phyloP scores from a whole-genome alignment of 2,797 vertebrate species.

The Rhinatrema bivittatum region DNA sequence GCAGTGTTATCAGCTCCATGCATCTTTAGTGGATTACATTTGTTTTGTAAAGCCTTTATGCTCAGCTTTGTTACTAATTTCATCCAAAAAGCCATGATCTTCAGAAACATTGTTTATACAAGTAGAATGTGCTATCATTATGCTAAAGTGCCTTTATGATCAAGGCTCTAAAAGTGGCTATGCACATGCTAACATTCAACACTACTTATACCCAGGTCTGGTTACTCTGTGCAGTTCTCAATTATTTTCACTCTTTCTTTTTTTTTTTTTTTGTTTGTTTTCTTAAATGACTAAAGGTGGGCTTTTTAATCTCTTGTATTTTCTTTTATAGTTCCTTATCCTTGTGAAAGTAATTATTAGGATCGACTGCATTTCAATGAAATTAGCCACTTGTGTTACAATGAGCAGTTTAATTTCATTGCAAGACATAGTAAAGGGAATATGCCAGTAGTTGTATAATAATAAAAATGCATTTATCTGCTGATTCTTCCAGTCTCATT shows the following conservation, averaged over 20 bases:
- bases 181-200: not conserved
- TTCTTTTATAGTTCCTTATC: not conserved
- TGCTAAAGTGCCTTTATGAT: not conserved
- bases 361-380: not conserved
- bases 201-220: conserved; percentile 11
- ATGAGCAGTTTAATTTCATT: not conserved
- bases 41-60: too few relatives aligned
- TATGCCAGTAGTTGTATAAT: too few relatives aligned
- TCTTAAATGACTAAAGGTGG: too few relatives aligned
- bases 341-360: not conserved
- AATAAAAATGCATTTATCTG: too few relatives aligned
- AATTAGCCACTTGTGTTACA: not conserved
- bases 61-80: not conserved
- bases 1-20: too few relatives aligned
- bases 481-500: not conserved
- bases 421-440: not conserved
- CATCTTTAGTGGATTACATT: too few relatives aligned
- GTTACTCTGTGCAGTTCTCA: not conserved
- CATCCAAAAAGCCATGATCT: not conserved
- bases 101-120: conserved; percentile 2
- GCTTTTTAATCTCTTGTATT: not conserved
- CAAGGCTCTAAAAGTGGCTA: not conserved
- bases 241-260: not conserved
- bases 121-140: not conserved
- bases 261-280: conserved; percentile 1